Conservation (phyloP, 2,113 vertebrate species). For the Anhinga rufa region DNA sequence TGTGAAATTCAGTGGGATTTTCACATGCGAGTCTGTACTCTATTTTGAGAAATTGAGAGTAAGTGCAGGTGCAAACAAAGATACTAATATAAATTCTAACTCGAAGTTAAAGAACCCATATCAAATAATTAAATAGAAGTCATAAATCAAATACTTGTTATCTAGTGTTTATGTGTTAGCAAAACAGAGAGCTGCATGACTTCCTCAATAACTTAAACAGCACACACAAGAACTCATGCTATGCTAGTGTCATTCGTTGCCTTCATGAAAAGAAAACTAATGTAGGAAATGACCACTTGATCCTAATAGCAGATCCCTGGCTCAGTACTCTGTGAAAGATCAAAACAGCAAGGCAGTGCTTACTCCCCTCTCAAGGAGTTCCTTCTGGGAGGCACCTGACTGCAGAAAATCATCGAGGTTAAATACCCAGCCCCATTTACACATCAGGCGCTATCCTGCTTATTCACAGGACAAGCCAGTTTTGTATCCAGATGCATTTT, state of each 20-base stretch:
- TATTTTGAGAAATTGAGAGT: slow-evolving; percentile 26
- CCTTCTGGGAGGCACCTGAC: neutral
- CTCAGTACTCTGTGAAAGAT: neutral
- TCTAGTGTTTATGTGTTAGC: neutral
- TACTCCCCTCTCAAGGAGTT: neutral
- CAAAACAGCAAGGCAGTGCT: neutral
- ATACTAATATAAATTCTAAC: neutral
- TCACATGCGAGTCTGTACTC: neutral
- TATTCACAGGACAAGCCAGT: neutral
- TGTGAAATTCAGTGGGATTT: slow-evolving; percentile 17
- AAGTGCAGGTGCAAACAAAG: slow-evolving; percentile 6
- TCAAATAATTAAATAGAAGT: neutral
- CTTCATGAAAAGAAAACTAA: neutral
- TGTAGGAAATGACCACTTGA: neutral
- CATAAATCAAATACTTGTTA: neutral
- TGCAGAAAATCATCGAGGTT: neutral
- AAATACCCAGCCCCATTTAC: neutral
- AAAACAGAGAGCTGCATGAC: neutral
- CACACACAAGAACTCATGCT: neutral
- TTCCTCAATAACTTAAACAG: neutral
- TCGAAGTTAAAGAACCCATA: neutral
- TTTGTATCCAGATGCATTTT: neutral
- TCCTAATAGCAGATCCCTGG: neutral
- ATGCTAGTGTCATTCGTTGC: neutral
- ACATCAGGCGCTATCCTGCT: neutral